Evolutionary conservation across 2,797 vertebrate genomes (phyloP), one percentile per base, ranked within the genome.

Genomic region (Neosalanx taihuensis): DNA sequence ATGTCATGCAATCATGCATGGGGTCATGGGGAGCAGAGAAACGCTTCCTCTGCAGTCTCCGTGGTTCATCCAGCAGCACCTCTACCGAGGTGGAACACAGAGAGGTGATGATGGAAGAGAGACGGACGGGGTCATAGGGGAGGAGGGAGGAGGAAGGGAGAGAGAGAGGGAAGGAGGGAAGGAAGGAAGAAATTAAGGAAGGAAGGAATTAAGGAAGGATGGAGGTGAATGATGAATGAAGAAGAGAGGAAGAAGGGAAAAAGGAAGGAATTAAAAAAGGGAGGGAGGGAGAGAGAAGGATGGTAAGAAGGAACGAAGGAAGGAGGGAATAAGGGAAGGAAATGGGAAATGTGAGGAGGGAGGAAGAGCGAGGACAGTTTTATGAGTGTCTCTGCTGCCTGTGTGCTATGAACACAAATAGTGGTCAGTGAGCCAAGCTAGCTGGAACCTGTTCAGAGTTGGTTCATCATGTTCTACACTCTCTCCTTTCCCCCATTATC

Each of bases 381-480:
- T 17, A 6, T 20, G 51, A 64, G 41, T 35, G 15, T 35, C 62
- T 35, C 31, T 33, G 18, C 33, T 15, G 30, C 64, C 33, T 51
- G 37, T 10, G 29, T 56, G 5, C 18, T 51, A 10, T 13, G 62
- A 72, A 70, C 63, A 74, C 51, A 70, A 71, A 69, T 68, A 26
- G 49, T n/a, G n/a, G 13, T 30, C 67, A 26, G 29, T 18, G 60
- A 65, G 59, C 51, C 66, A 64, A 49, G 53, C 57, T 30, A 33
- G 26, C 23, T 31, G 59, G 62, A 70, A 62, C 73, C 70, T 41
- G 23, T 10, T 41, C 61, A n/a, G 46, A 67, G 70, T 67, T 67
- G 37, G 18, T 12, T 41, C 61, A n/a, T 3, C 6, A 20, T 46
- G 10, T 6, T 46, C 23, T 26, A 26, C 60, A 51, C 33, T 17